Conservation (phyloP, 2,797 vertebrate species). For the Coracias cyanogaster region DNA sequence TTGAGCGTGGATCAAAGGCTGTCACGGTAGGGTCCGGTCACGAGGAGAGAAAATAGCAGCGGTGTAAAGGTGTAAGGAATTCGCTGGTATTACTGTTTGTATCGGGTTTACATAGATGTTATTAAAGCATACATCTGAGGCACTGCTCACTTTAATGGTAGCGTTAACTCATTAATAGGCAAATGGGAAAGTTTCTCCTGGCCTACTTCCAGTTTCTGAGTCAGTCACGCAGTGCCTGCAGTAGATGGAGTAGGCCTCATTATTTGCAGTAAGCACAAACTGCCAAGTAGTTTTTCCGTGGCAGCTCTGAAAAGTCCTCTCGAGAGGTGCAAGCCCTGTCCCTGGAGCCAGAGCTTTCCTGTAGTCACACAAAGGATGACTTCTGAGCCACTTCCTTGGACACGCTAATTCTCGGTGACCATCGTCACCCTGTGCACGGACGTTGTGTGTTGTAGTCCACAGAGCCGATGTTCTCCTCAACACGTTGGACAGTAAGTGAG, state of each 20-base stretch:
- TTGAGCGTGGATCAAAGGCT: constrained; percentile 49
- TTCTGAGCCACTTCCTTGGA: not conserved
- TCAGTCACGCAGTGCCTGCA: not conserved
- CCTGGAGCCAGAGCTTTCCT: not conserved
- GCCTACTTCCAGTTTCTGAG: not conserved
- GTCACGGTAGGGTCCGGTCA: constrained; percentile 63
- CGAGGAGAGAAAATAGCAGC: constrained; percentile 32
- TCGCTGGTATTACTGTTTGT: constrained; percentile 57
- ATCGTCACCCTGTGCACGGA: not conserved
- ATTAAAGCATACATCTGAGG: constrained; percentile 31
- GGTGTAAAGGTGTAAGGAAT: constrained; percentile 49
- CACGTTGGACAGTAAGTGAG: not conserved
- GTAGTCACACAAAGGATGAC: not conserved
- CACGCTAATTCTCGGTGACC: not conserved
- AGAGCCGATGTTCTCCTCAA: not conserved
- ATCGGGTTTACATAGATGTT: constrained; percentile 25
- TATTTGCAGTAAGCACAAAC: constrained; percentile 14
- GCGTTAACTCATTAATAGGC: constrained; percentile 45
- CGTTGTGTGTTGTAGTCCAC: not conserved
- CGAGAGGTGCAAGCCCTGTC: not conserved
- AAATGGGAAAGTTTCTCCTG: constrained; percentile 37
- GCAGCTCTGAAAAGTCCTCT: not conserved
- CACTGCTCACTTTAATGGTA: not conserved
- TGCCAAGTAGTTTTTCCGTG: constrained; percentile 24
- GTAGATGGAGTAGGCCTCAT: not conserved